These are phyloP conservation scores for Cavia aperea DNA, from an alignment of 2,113 vertebrate genomes.

Conservation along the genomic window DNA sequence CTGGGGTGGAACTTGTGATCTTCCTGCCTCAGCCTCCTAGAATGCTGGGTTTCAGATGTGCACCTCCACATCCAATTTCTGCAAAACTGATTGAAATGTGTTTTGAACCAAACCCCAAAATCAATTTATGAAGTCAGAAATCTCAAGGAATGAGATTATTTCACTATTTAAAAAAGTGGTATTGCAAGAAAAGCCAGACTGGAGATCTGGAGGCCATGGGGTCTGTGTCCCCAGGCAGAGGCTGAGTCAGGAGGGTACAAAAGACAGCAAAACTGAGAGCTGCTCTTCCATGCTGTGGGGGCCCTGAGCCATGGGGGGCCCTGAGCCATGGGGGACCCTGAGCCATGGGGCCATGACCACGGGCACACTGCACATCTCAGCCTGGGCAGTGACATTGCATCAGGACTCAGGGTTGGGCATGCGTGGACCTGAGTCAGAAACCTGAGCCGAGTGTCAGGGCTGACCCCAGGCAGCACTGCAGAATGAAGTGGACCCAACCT, in stretches of 20 bases:
- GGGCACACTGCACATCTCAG: no score
- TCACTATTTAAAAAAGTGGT: not conserved
- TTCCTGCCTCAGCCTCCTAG: not conserved
- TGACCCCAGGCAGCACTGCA: not conserved
- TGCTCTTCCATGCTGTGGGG: fast-evolving
- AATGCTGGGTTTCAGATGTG: not conserved
- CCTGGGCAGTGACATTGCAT: not conserved
- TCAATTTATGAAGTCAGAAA: not conserved
- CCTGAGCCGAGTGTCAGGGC: not conserved
- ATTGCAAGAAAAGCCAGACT: not conserved
- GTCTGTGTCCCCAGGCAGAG: not conserved
- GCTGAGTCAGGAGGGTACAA: no score
- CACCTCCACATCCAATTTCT: not conserved
- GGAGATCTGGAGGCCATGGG: not conserved
- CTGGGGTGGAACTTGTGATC: not conserved
- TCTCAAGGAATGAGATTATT: not conserved
- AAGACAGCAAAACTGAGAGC: no score
- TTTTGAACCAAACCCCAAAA: not conserved
- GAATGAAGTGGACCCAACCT: not conserved
- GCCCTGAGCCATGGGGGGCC: no score
- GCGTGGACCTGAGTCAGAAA: not conserved
- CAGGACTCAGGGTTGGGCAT: not conserved
- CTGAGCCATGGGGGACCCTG: no score
- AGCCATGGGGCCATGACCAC: not conserved
- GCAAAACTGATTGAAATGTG: not conserved